A percentile compares a stretch with the other conserved stretches of the same genome.
These are phyloP conservation scores for Archocentrus centrarchus DNA, from an alignment of 2,113 vertebrate genomes.

Conservation along the genomic window DNA sequence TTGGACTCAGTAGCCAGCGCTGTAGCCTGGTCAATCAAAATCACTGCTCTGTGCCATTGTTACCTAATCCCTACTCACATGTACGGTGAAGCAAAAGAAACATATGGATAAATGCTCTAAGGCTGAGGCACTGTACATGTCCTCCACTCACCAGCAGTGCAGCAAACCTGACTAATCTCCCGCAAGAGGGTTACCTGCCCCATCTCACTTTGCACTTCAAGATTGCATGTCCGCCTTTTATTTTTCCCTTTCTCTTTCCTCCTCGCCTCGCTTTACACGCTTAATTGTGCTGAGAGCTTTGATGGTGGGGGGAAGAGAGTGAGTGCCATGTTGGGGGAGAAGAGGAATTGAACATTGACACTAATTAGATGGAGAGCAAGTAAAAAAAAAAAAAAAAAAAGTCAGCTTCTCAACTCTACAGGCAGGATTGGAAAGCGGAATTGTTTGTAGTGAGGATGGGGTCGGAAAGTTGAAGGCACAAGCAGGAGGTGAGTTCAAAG, in stretches of 20 bases:
- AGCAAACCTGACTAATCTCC: slow-evolving; percentile 61
- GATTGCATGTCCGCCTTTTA: slow-evolving; percentile 54
- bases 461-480: slow-evolving; percentile 31
- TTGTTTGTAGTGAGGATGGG: slow-evolving; percentile 11
- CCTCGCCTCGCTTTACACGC: slow-evolving; percentile 53
- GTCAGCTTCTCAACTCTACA: slow-evolving; percentile 42
- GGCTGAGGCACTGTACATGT: slow-evolving; percentile 14
- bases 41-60: background rate
- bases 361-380: slow-evolving; percentile 74
- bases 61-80: background rate
- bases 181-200: slow-evolving; percentile 57
- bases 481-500: slow-evolving; percentile 22
- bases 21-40: background rate
- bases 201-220: slow-evolving; percentile 77
- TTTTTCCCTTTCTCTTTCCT: slow-evolving; percentile 43
- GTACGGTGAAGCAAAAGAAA: background rate
- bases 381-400: slow-evolving; percentile 13
- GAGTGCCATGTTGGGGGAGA: slow-evolving; percentile 46
- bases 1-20: background rate
- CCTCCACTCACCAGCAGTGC: slow-evolving; percentile 17
- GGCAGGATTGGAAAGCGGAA: slow-evolving; percentile 35
- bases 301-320: slow-evolving; percentile 72
- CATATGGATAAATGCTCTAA: background rate
- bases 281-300: slow-evolving; percentile 79
- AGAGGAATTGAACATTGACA: slow-evolving; percentile 67